These are phyloP conservation scores for Heliothis peltigera DNA, from an alignment of 2,888 invertebrate genomes.

Conservation along the genomic window DNA sequence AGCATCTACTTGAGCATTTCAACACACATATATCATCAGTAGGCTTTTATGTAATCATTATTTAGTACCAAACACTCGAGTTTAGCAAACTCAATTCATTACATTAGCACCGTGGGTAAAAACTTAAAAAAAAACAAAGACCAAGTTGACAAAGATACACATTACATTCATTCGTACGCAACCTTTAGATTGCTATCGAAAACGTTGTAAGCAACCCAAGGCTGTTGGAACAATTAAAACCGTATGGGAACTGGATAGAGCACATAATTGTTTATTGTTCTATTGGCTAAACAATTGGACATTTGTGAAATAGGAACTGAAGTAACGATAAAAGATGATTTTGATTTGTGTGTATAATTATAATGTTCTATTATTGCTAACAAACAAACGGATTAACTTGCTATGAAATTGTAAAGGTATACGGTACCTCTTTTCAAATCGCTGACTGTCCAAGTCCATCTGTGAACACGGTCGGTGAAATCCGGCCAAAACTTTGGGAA, in stretches of 20 bases:
- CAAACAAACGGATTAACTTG: no score
- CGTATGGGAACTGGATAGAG: slow-evolving; percentile 77
- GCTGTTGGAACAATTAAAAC: slow-evolving; percentile 80
- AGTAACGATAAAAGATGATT: slow-evolving; percentile 57
- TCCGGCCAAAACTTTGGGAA: no score
- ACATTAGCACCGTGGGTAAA: slow-evolving; percentile 51
- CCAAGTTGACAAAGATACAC: slow-evolving; percentile 58
- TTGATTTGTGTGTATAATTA: slow-evolving; percentile 40
- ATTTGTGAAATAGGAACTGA: slow-evolving; percentile 74
- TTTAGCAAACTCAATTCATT: slow-evolving; percentile 49
- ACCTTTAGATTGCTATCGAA: slow-evolving; percentile 83
- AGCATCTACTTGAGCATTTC: slow-evolving; percentile 38
- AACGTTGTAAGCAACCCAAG: slow-evolving; percentile 78
- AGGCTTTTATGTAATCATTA: slow-evolving; percentile 37
- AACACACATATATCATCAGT: slow-evolving; percentile 30
- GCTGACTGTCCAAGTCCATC: no score
- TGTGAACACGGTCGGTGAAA: no score
- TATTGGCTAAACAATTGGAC: slow-evolving; percentile 69
- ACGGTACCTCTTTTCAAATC: no score
- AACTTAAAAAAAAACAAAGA: slow-evolving; percentile 52
- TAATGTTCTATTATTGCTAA: slow-evolving; percentile 3
- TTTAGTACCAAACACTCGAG: slow-evolving; percentile 44
- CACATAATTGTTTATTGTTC: slow-evolving; percentile 82
- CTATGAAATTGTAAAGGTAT: no score
- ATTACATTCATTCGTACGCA: slow-evolving; percentile 72